A percentile compares a stretch with the other conserved stretches of the same genome.
These are phyloP conservation scores for Platyrinchus mystaceus DNA, from an alignment of 2,797 vertebrate genomes.

Conservation along the genomic window DNA sequence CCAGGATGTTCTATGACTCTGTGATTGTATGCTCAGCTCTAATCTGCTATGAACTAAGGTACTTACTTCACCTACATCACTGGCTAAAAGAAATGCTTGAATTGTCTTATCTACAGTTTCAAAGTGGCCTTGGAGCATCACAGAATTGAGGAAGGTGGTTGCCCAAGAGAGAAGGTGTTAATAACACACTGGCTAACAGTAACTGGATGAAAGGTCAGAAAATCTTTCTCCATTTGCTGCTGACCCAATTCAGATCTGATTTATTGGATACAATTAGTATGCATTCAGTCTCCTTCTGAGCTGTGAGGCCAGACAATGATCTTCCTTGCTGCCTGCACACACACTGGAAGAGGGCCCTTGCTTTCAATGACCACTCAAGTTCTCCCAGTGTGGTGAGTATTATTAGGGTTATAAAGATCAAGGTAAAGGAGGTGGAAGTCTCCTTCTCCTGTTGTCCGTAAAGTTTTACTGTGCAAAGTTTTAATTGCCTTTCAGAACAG, in stretches of 20 bases:
- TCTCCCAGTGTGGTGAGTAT: not conserved
- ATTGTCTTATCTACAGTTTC: not conserved
- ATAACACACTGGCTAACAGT: not conserved
- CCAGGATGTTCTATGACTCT: not conserved
- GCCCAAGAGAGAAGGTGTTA: not conserved
- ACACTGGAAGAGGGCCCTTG: not conserved
- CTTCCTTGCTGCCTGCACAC: not conserved
- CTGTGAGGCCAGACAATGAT: not conserved
- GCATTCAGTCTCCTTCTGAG: not conserved
- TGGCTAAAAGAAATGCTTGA: not conserved
- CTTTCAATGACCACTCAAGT: not conserved
- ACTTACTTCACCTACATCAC: not conserved
- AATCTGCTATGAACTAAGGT: not conserved
- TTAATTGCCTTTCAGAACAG: slow-evolving; percentile 21
- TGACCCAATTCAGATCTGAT: slow-evolving; percentile 1
- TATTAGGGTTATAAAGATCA: not conserved
- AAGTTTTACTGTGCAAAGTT: slow-evolving; percentile 6
- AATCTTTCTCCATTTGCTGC: not conserved
- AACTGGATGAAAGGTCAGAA: not conserved
- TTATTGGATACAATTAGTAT: slow-evolving; percentile 7
- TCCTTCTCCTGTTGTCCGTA: not conserved
- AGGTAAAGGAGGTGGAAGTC: not conserved
- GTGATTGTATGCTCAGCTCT: not conserved
- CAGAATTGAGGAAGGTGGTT: not conserved
- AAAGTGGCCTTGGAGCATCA: not conserved